phyloP scores from a whole-genome alignment of 2,113 vertebrate species.

The Oryzias melastigma region DNA sequence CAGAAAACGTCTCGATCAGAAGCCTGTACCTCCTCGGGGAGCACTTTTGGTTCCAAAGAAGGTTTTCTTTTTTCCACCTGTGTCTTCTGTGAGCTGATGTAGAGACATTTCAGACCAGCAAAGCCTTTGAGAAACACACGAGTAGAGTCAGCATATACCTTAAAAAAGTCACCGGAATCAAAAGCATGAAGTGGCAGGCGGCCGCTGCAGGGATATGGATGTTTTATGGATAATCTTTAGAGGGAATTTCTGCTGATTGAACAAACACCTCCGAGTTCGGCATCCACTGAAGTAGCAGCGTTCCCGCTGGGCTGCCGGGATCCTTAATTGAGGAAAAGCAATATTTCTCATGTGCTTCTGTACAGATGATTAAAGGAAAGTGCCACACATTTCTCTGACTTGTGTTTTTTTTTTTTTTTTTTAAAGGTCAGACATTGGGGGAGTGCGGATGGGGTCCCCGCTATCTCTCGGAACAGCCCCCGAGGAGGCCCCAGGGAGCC shows the following conservation, averaged over 20 bases:
- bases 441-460: slow-evolving; percentile 36
- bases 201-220: slow-evolving; percentile 5
- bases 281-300: slow-evolving; percentile 8
- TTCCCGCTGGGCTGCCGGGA: background rate
- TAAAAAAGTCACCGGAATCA: slow-evolving; percentile 5
- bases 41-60: too few species aligned
- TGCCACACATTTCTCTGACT: slow-evolving; percentile 59
- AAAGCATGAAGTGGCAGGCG: background rate
- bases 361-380: slow-evolving; percentile 60
- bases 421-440: slow-evolving; percentile 58
- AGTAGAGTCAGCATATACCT: slow-evolving; percentile 10
- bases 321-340: slow-evolving; percentile 34
- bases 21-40: too few species aligned
- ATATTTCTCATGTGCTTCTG: slow-evolving; percentile 46
- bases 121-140: slow-evolving; percentile 15
- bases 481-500: slow-evolving; percentile 42
- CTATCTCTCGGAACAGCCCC: slow-evolving; percentile 62
- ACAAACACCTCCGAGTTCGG: slow-evolving; percentile 7
- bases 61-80: slow-evolving; percentile 19
- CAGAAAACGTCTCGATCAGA: too few species aligned
- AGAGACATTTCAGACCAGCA: slow-evolving; percentile 29
- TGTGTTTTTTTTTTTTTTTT: slow-evolving; percentile 38
- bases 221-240: background rate
- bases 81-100: slow-evolving; percentile 42
- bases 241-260: background rate